Percentiles rank a stretch among this genome's conserved stretches.
Evolutionary conservation across 2,797 vertebrate genomes (phyloP).

Genomic region (Xiphophorus birchmanni): DNA sequence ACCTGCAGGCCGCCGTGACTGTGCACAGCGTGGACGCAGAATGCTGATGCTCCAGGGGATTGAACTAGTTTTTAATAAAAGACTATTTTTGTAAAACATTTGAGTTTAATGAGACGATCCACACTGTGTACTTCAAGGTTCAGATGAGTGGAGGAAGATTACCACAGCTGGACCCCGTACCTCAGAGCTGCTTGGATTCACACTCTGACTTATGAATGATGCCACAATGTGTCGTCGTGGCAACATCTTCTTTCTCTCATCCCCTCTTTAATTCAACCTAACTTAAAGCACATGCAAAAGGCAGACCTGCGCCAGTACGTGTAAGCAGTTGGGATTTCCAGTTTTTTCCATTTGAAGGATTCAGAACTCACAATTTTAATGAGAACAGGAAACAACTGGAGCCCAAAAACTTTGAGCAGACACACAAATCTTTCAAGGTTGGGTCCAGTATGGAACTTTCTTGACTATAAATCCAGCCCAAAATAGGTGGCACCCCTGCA

Average conservation of each 20-base stretch:
- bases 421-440: conserved; percentile 10
- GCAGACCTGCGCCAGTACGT: conserved; percentile 23
- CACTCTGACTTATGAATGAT: conserved; percentile 16
- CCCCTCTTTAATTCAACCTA: conserved; percentile 1
- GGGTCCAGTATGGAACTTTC: conserved; percentile 22
- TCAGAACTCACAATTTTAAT: conserved; percentile 21
- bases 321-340: conserved; percentile 16
- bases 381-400: conserved; percentile 44
- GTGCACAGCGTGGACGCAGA: conserved; percentile 97
- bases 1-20: conserved; percentile 94
- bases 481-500: conserved; percentile 12
- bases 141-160: conserved; percentile 7
- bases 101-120: conserved; percentile 26
- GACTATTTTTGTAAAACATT: conserved; percentile 28
- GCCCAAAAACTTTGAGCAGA: conserved; percentile 20
- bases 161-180: conserved; percentile 21
- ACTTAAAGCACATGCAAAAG: not conserved
- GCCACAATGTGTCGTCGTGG: conserved; percentile 14
- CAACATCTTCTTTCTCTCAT: conserved; percentile 29
- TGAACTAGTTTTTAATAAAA: conserved; percentile 29
- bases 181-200: conserved; percentile 11
- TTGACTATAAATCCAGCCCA: conserved; percentile 20
- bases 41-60: conserved; percentile 81
- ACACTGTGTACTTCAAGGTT: conserved; percentile 19
- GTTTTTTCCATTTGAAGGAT: conserved; percentile 43